Percentiles rank a stretch among this genome's conserved stretches.
Evolutionary conservation across 2,113 vertebrate species (phyloP).

Genomic region (Planiliza haematocheilus): DNA sequence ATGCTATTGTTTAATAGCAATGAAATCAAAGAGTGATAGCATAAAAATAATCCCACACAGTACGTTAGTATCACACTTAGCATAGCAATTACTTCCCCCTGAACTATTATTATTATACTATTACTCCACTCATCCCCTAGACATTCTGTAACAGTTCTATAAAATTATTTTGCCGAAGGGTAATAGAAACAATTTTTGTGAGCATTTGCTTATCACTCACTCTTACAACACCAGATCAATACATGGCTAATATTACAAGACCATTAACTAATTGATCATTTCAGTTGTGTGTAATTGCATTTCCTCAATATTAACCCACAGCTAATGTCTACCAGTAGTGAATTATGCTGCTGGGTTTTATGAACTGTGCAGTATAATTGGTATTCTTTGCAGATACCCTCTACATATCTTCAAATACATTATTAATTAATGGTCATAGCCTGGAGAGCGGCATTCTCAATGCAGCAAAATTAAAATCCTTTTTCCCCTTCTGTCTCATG

Average conservation of each 20-base stretch:
- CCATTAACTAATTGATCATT: constrained; percentile 33
- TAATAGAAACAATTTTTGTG: neutral
- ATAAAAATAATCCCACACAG: no score
- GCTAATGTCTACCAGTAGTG: constrained; percentile 28
- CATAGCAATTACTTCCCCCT: no score
- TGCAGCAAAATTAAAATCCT: constrained; percentile 62
- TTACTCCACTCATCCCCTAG: no score
- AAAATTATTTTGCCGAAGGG: neutral
- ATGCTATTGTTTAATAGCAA: no score
- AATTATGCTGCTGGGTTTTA: constrained; percentile 43
- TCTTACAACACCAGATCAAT: constrained; percentile 4
- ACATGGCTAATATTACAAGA: constrained; percentile 27
- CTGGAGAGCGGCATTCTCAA: constrained; percentile 63
- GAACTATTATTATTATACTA: no score
- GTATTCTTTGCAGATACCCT: constrained; percentile 58
- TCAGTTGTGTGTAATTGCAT: constrained; percentile 32
- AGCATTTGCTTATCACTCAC: neutral
- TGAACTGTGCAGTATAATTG: constrained; percentile 58
- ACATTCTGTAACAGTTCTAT: neutral
- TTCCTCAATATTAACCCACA: constrained; percentile 35
- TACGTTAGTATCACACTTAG: no score
- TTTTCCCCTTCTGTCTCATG: constrained; percentile 25
- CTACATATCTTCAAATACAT: constrained; percentile 59
- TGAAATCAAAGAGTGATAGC: no score
- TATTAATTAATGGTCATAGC: constrained; percentile 68